Evolutionary conservation across 2,888 invertebrate genomes (phyloP), one percentile per base, ranked within the genome.

Genomic region (Ochropacha duplaris): DNA sequence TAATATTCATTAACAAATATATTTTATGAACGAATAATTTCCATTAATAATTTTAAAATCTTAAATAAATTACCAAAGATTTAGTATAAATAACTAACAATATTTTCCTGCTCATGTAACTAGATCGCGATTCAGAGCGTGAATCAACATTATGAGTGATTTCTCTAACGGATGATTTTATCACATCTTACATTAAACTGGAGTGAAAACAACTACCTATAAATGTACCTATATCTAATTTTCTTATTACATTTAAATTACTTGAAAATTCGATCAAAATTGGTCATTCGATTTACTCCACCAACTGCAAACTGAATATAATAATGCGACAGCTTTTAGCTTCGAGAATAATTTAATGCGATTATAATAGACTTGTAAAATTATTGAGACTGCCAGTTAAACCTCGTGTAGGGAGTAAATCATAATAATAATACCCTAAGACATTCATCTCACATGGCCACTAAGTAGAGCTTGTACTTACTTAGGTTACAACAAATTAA

Each of bases 101-200:
- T 54, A 54, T 50, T 64, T 58, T 51, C 56, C 60, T 55, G 59
- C 57, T 57, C 54, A 56, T 50, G 54, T 36, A 54, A 24, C 54
- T 71, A 70, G 55, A 69, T 19, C 9, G 6, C n/a, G 8, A 51
- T 51, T 51, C 16, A 67, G 81, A 81, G 77, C 81, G 76, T 81
- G 71, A 78, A 79, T 66, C 61, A 71, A 72, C 63, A 71, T 75
- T 71, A 72, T 65, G 69, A 74, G 68, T 74, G 72, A 75, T 76
- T 79, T 79, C 76, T 74, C 58, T 69, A 67, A 64, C 68, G 58
- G 60, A 58, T 55, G 75, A 77, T 76, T 60, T 58, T 74, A 79
- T 76, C 77, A 70, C 28, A 54, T 54, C 64, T 58, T 66, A 55
- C 16, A 65, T 65, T 66, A 64, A 66, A 59, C 68, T 57, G 54